A percentile compares a stretch with the other conserved stretches of the same genome.
These are phyloP conservation scores for Crotalus horridus DNA, from an alignment of 2,113 vertebrate genomes.

Conservation along the genomic window DNA sequence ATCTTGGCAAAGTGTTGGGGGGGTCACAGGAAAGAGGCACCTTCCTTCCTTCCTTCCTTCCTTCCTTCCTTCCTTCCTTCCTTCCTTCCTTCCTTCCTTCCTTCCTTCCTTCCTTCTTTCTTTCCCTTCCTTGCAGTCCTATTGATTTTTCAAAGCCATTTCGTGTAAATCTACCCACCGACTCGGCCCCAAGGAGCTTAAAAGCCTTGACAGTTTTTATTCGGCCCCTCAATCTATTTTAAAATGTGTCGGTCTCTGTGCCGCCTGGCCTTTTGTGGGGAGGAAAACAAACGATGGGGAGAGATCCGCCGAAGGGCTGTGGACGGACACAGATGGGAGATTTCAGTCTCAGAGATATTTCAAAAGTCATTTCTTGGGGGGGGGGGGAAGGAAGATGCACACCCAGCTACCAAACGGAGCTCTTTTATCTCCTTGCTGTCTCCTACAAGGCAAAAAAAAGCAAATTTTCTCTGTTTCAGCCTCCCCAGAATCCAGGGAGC, in stretches of 20 bases:
- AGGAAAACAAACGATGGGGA: neutral
- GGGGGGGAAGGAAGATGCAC: neutral
- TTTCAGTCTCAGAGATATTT: too few relatives aligned
- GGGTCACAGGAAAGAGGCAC: neutral
- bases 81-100: neutral
- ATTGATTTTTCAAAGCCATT: slow-evolving; percentile 13
- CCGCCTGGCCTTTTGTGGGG: too few relatives aligned
- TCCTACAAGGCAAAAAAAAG: too few relatives aligned
- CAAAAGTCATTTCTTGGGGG: neutral
- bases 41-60: too few relatives aligned
- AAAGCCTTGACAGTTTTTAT: neutral
- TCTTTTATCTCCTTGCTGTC: neutral
- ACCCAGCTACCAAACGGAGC: neutral
- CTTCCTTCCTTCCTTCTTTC: neutral
- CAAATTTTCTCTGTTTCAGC: neutral
- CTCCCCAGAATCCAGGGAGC: neutral
- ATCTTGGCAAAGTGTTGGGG: neutral
- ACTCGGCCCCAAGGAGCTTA: neutral
- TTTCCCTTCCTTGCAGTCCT: neutral
- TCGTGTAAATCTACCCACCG: neutral
- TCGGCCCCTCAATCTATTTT: neutral
- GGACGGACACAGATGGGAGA: neutral
- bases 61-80: neutral
- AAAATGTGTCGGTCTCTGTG: neutral
- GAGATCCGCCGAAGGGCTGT: neutral